Evolutionary conservation across 1,140 invertebrate species (phyloP).

Genomic region (Diorhabda sublineata): DNA sequence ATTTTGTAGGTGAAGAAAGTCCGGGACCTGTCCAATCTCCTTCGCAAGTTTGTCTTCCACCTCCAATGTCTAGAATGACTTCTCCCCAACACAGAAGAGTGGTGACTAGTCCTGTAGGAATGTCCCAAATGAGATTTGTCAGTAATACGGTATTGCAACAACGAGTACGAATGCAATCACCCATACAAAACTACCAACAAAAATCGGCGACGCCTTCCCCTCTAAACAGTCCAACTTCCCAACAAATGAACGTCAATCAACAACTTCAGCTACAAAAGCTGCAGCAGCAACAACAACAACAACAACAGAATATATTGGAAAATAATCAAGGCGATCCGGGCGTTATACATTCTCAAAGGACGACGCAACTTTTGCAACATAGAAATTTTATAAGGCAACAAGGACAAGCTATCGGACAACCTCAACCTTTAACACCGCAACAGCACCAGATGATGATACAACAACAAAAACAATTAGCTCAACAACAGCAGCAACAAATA

Average conservation of each 20-base stretch:
- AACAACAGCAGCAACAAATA: conserved; percentile 56
- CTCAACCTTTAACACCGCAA: conserved; percentile 48
- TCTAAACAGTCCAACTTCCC: conserved; percentile 41
- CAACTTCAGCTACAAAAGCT: conserved; percentile 44
- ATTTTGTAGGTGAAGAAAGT: conserved; percentile 38
- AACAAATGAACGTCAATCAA: conserved; percentile 39
- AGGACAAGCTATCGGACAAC: conserved; percentile 49
- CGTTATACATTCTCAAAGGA: conserved; percentile 37
- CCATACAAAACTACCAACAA: conserved; percentile 38
- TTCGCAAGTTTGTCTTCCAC: conserved; percentile 44
- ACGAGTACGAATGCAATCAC: conserved; percentile 31
- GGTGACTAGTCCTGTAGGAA: conserved; percentile 52
- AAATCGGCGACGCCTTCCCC: conserved; percentile 43
- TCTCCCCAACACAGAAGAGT: conserved; percentile 56
- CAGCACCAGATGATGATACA: conserved; percentile 53
- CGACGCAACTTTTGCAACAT: conserved; percentile 48
- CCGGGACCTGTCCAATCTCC: conserved; percentile 46
- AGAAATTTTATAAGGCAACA: conserved; percentile 46
- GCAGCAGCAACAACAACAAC: conserved; percentile 41
- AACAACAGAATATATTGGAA: conserved; percentile 29
- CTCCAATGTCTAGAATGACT: conserved; percentile 53
- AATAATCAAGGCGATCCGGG: conserved; percentile 26
- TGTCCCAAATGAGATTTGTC: conserved; percentile 44
- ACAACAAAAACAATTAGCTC: conserved; percentile 54
- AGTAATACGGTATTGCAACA: conserved; percentile 33